Percentiles rank a stretch among this genome's conserved stretches.
Evolutionary conservation across 2,888 invertebrate genomes (phyloP).

Genomic region (Synergus umbraculus): DNA sequence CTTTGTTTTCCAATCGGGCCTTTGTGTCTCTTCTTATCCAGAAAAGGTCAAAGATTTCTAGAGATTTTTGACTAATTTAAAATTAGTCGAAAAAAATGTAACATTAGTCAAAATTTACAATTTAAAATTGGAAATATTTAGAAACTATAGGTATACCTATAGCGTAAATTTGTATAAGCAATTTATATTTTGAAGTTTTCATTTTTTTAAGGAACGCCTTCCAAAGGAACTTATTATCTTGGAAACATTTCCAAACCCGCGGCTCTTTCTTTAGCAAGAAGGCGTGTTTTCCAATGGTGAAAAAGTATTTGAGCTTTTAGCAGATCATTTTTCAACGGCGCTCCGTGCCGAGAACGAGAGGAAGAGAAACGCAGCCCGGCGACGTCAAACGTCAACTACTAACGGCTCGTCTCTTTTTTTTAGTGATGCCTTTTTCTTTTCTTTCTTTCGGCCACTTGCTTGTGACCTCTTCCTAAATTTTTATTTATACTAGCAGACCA

Average conservation of each 20-base stretch:
- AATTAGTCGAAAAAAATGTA: too few relatives aligned
- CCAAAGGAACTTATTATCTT: not conserved
- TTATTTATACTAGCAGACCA: not conserved
- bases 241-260: conserved; percentile 4
- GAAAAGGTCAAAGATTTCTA: too few relatives aligned
- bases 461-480: conserved; percentile 5
- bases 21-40: too few relatives aligned
- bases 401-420: conserved; percentile 51
- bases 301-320: conserved; percentile 71
- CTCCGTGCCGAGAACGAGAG: conserved; percentile 49
- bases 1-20: too few relatives aligned
- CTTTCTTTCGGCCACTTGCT: conserved; percentile 54
- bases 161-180: not conserved
- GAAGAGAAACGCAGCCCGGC: conserved; percentile 51
- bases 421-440: conserved; percentile 76
- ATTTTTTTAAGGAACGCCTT: conserved; percentile 2
- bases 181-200: not conserved
- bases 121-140: too few relatives aligned
- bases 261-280: conserved; percentile 50
- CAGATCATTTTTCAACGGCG: conserved; percentile 75
- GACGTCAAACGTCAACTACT: conserved; percentile 57
- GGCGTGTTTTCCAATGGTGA: conserved; percentile 65
- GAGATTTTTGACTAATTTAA: too few relatives aligned
- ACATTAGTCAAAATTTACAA: too few relatives aligned
- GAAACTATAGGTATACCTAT: not conserved